Evolutionary conservation across 2,888 invertebrate genomes (phyloP).

Genomic region (Troilus luridus): DNA sequence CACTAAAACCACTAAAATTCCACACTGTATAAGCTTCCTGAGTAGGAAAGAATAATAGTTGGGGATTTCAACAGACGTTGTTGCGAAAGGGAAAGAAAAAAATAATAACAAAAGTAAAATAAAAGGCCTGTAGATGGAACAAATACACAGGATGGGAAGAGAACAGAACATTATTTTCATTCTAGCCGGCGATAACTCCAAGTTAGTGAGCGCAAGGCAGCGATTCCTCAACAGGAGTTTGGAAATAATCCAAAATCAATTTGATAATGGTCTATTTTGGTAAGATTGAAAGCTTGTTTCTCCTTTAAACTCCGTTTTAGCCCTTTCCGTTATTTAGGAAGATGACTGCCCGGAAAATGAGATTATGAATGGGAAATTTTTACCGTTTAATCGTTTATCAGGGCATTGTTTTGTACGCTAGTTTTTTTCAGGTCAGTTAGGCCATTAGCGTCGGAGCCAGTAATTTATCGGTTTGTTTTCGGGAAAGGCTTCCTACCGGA

Average conservation of each 20-base stretch:
- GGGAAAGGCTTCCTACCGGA: not conserved
- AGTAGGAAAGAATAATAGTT: not conserved
- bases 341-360: slow-evolving; percentile 25
- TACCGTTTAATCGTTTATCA: slow-evolving; percentile 21
- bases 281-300: slow-evolving; percentile 11
- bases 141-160: not conserved
- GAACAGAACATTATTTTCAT: slow-evolving; percentile 25
- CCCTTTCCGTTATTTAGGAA: slow-evolving; percentile 8
- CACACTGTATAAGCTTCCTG: no score
- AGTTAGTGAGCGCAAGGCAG: slow-evolving; percentile 5
- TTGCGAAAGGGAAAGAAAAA: not conserved
- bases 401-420: slow-evolving; percentile 15
- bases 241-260: slow-evolving; percentile 38
- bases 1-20: no score
- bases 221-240: slow-evolving; percentile 29
- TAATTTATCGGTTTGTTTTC: slow-evolving; percentile 48
- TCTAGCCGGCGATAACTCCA: slow-evolving; percentile 2
- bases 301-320: slow-evolving; percentile 31
- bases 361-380: slow-evolving; percentile 35
- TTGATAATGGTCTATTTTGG: slow-evolving; percentile 40
- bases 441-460: slow-evolving; percentile 8
- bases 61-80: not conserved
- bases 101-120: not conserved
- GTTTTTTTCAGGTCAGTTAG: slow-evolving; percentile 34
- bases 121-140: not conserved